phyloP scores from a whole-genome alignment of 2,888 invertebrate species.

The Trichogramma dendrolimi region DNA sequence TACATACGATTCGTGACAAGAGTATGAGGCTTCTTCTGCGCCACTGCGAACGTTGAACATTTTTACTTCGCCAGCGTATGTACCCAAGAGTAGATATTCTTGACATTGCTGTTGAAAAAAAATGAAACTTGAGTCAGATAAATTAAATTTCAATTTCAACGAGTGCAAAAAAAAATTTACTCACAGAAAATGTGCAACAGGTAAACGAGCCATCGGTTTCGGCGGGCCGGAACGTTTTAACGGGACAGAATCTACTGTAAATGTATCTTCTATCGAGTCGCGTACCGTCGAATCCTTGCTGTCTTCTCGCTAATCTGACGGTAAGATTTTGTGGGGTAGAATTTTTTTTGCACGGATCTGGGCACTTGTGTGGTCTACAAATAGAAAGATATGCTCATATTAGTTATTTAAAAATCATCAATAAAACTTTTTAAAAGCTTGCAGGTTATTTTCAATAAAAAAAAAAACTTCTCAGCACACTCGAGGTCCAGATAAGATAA shows the following conservation, averaged over 20 bases:
- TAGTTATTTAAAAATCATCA: slow-evolving; percentile 9
- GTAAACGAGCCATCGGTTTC: slow-evolving; percentile 74
- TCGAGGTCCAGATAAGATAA: not conserved
- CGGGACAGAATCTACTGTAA: slow-evolving; percentile 76
- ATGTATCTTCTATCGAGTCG: slow-evolving; percentile 76
- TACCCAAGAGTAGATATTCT: slow-evolving; percentile 76
- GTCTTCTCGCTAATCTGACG: slow-evolving; percentile 48
- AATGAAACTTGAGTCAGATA: not conserved
- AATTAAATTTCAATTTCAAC: slow-evolving; percentile 5
- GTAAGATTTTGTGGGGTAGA: slow-evolving; percentile 70
- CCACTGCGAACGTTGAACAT: slow-evolving; percentile 81
- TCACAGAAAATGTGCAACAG: slow-evolving; percentile 63
- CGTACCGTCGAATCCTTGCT: slow-evolving; percentile 57
- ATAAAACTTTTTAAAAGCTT: not conserved
- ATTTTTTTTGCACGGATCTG: slow-evolving; percentile 72
- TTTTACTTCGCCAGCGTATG: slow-evolving; percentile 85
- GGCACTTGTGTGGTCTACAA: slow-evolving; percentile 89
- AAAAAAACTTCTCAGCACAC: not conserved
- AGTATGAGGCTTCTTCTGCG: slow-evolving; percentile 72
- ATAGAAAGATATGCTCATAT: not conserved
- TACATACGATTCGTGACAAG: slow-evolving; percentile 84
- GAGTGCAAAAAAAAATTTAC: slow-evolving; percentile 12
- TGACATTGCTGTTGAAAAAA: slow-evolving; percentile 55
- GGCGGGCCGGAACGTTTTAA: slow-evolving; percentile 66
- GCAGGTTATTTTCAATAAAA: not conserved